A percentile compares a stretch with the other conserved stretches of the same genome.
Evolutionary conservation across 2,888 invertebrate genomes (phyloP).

Genomic region (Harpalus rufipes): DNA sequence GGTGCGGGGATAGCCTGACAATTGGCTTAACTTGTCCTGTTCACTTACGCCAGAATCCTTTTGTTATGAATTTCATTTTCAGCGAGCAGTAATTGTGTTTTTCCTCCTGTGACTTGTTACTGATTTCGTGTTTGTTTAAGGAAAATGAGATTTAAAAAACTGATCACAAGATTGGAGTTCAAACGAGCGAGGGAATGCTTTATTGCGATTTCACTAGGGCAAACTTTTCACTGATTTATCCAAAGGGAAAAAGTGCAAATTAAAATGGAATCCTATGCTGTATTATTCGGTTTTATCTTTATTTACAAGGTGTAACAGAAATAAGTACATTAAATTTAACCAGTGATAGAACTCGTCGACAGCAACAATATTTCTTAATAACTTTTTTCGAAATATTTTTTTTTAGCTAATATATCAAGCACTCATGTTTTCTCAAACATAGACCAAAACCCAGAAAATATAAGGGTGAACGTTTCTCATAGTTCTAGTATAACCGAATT

Average conservation of each 20-base stretch:
- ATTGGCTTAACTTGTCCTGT: slow-evolving; percentile 66
- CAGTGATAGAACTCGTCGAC: too few species aligned
- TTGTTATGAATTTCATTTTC: slow-evolving; percentile 63
- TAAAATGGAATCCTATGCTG: not conserved
- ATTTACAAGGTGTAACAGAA: too few species aligned
- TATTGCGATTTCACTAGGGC: not conserved
- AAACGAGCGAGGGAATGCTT: not conserved
- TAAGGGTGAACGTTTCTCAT: too few species aligned
- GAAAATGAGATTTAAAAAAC: slow-evolving; percentile 20
- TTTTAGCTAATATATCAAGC: too few species aligned
- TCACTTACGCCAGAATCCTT: slow-evolving; percentile 56
- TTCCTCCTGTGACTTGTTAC: slow-evolving; percentile 38
- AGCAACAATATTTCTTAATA: too few species aligned
- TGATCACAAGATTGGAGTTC: slow-evolving; percentile 3
- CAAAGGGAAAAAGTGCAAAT: not conserved
- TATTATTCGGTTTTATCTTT: too few species aligned
- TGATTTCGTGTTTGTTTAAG: slow-evolving; percentile 37
- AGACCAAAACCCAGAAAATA: too few species aligned
- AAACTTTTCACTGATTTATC: not conserved
- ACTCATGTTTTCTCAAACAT: too few species aligned
- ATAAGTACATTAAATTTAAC: too few species aligned
- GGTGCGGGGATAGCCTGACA: slow-evolving; percentile 69
- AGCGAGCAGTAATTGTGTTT: slow-evolving; percentile 26
- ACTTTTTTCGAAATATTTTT: too few species aligned
- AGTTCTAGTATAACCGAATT: too few species aligned